Evolutionary conservation across 64 coral and sea anemone species (phyloP).

Genomic region (Montipora efflorescens): DNA sequence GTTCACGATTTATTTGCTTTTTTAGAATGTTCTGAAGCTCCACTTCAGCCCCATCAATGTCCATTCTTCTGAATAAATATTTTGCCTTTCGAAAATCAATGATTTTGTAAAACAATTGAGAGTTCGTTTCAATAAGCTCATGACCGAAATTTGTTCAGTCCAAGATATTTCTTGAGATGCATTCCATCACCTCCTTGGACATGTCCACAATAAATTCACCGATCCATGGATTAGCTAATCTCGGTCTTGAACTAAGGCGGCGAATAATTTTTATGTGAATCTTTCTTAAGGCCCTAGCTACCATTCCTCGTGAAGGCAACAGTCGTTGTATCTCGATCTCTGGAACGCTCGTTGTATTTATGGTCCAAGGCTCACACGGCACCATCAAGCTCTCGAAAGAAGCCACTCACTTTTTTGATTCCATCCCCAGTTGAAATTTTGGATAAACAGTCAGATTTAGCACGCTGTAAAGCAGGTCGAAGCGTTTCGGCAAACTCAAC

Average conservation of each 20-base stretch:
- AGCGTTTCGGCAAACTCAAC: no score
- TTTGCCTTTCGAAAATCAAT: conserved; percentile 10
- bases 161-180: neutral
- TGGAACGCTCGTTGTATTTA: no score
- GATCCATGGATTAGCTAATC: neutral
- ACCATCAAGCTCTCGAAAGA: no score
- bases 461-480: no score
- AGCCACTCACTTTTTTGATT: conserved; percentile 13
- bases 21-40: neutral
- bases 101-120: neutral
- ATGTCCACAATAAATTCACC: conserved; percentile 5
- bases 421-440: no score
- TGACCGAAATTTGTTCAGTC: conserved; percentile 20
- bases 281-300: no score
- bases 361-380: no score
- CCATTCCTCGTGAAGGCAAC: no score
- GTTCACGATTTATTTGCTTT: conserved; percentile 14
- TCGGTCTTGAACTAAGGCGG: neutral
- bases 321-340: no score
- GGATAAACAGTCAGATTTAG: no score
- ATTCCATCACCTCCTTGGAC: neutral
- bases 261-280: neutral
- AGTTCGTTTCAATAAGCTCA: neutral
- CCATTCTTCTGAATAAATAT: conserved; percentile 7
- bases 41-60: neutral